Evolutionary conservation across 1,140 invertebrate species (phyloP), one percentile per base, ranked within the genome.

Genomic region (Hydropsyche tenuis): DNA sequence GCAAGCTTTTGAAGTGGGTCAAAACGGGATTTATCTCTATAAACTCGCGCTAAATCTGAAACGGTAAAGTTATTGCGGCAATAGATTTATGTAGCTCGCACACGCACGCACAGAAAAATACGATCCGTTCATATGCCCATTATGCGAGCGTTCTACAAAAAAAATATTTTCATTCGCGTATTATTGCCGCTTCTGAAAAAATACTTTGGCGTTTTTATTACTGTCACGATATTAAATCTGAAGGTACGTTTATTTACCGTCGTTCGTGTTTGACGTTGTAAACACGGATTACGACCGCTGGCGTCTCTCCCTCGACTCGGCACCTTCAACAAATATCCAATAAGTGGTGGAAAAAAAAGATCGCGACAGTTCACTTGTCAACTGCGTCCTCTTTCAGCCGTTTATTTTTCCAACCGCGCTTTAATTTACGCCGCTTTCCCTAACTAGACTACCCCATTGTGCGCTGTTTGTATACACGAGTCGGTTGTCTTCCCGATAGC

Each of bases 1-100:
- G 56, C 14, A 60, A 27, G 56, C 56, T 60, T 60, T 60, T 60
- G 56, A 60, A 60, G 23, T 60, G 56, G 56, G 56, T 60, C 56
- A 60, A 60, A 60, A 60, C 56, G 23, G 23, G 56, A 60, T 60
- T 60, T 60, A 60, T 60, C 56, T 60, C 56, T 60, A 60, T 60
- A 60, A 60, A 60, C 56, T 60, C 23, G 23, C 56, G 23, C 56
- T 60, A 60, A 60, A 60, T 60, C 56, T 60, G 2, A 23, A 23
- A 60, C 23, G 23, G 56, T 25, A 27, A 53, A 60, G 56, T 60
- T 60, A 60, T 60, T 60, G 22, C 23, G 12, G 22, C 23, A 60
- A 60, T 27, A 23, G 56, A 60, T 60, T 60, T 60, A 60, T 53
- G 48, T 53, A 20, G 20, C 48, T 9, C 16, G 16, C 9, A 53